phyloP scores from a whole-genome alignment of 53 echinoderm and acorn worm species.

The Pentamera pediparva region DNA sequence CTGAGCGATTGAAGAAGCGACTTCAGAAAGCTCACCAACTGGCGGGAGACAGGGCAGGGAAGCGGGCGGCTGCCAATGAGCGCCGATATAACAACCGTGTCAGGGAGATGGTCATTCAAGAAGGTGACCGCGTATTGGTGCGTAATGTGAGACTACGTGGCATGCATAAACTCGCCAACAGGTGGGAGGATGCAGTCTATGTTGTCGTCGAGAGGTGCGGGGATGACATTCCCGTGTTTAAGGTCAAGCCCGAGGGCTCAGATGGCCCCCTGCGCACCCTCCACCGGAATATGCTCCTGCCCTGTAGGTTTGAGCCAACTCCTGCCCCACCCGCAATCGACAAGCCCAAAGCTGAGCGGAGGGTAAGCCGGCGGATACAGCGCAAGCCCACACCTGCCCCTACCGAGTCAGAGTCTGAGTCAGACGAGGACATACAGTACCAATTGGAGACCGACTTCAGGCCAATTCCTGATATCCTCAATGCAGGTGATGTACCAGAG shows the following conservation, averaged over 20 bases:
- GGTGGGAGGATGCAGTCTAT: slow-evolving; percentile 25
- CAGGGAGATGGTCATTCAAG: no score
- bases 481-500: no score
- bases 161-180: slow-evolving; percentile 27
- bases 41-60: slow-evolving; percentile 35
- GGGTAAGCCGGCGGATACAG: no score
- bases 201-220: slow-evolving; percentile 23
- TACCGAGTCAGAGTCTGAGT: no score
- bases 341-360: no score
- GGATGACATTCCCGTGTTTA: not conserved
- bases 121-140: slow-evolving; percentile 39
- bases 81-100: slow-evolving; percentile 28
- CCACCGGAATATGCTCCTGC: not conserved
- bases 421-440: no score
- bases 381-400: no score
- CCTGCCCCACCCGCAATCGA: no score
- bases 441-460: no score
- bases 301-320: not conserved
- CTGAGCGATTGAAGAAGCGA: slow-evolving; percentile 45
- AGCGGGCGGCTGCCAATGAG: slow-evolving; percentile 1
- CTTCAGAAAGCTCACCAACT: slow-evolving; percentile 40
- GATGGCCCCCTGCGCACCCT: not conserved
- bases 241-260: not conserved
- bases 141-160: slow-evolving; percentile 24
- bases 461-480: no score